A percentile compares a stretch with the other conserved stretches of the same genome.
These are phyloP conservation scores for Melanostigma gelatinosum DNA, from an alignment of 2,113 vertebrate species.

Conservation along the genomic window DNA sequence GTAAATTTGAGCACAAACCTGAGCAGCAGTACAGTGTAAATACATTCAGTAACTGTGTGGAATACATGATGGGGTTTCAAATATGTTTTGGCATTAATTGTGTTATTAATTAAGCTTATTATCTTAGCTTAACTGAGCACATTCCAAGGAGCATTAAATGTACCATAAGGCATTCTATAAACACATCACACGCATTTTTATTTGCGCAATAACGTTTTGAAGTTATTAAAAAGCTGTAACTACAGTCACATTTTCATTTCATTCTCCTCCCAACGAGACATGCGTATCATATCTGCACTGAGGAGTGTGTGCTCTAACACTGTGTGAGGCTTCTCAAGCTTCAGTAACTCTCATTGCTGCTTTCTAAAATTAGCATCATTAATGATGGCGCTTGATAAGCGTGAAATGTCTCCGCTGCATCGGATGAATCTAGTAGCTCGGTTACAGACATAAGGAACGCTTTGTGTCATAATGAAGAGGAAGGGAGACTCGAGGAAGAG, in stretches of 20 bases:
- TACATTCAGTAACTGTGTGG: background rate
- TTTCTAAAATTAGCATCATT: conserved; percentile 67
- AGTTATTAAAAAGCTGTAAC: background rate
- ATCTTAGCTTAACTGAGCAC: background rate
- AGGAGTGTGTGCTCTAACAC: conserved; percentile 19
- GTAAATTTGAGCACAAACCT: background rate
- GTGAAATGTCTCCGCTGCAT: conserved; percentile 58
- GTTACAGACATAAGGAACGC: conserved; percentile 36
- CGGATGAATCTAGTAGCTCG: conserved; percentile 28
- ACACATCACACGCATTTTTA: background rate
- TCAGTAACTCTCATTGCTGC: conserved; percentile 31
- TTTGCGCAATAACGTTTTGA: background rate
- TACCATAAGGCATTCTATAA: background rate
- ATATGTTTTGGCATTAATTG: background rate
- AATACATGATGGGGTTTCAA: background rate
- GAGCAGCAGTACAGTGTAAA: background rate
- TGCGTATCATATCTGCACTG: conserved; percentile 2
- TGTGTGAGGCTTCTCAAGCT: conserved; percentile 47
- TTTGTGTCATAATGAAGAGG: conserved; percentile 13
- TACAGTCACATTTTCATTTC: background rate
- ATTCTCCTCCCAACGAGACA: background rate
- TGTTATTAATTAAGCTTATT: background rate
- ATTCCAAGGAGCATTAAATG: background rate
- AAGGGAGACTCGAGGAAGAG: background rate
- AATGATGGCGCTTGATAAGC: conserved; percentile 61